Conservation (phyloP, 2,797 vertebrate genomes). For the Gambusia yucatana region DNA sequence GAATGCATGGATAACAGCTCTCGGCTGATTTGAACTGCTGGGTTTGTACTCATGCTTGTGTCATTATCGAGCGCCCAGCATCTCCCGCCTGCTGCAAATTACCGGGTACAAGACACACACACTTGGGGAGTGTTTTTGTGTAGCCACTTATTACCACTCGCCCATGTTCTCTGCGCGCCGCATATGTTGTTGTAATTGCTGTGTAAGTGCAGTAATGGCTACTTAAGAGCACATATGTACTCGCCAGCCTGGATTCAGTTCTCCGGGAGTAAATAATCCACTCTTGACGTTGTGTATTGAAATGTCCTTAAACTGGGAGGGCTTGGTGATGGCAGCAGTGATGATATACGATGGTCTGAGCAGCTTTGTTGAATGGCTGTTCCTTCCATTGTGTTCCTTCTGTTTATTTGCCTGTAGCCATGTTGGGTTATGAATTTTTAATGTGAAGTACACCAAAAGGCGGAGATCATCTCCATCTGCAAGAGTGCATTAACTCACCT, state of each 20-base stretch:
- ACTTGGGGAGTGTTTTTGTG: slow-evolving; percentile 53
- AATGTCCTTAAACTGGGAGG: slow-evolving; percentile 42
- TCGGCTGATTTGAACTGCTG: slow-evolving; percentile 21
- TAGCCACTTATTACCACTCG: slow-evolving; percentile 41
- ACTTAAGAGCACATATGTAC: slow-evolving; percentile 31
- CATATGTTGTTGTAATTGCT: slow-evolving; percentile 52
- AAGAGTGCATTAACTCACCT: slow-evolving; percentile 38
- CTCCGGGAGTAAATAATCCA: slow-evolving; percentile 39
- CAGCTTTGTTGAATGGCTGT: slow-evolving; percentile 12
- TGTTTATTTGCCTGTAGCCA: slow-evolving; percentile 50
- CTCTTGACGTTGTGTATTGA: slow-evolving; percentile 56
- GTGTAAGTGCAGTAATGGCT: slow-evolving; percentile 44
- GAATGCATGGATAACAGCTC: slow-evolving; percentile 13
- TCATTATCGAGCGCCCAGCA: slow-evolving; percentile 4
- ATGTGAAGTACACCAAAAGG: slow-evolving; percentile 59
- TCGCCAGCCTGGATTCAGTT: slow-evolving; percentile 30
- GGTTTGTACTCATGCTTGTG: slow-evolving; percentile 16
- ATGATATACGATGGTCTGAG: slow-evolving; percentile 41
- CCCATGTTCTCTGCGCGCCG: slow-evolving; percentile 19
- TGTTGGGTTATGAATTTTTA: slow-evolving; percentile 61
- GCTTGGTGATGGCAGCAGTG: slow-evolving; percentile 26
- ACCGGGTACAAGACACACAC: slow-evolving; percentile 36
- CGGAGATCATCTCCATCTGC: slow-evolving; percentile 46
- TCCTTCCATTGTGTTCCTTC: slow-evolving; percentile 31
- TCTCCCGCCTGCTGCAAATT: slow-evolving; percentile 34